Conservation (phyloP, 2,888 invertebrate genomes). For the Cataglyphis albicans region DNA sequence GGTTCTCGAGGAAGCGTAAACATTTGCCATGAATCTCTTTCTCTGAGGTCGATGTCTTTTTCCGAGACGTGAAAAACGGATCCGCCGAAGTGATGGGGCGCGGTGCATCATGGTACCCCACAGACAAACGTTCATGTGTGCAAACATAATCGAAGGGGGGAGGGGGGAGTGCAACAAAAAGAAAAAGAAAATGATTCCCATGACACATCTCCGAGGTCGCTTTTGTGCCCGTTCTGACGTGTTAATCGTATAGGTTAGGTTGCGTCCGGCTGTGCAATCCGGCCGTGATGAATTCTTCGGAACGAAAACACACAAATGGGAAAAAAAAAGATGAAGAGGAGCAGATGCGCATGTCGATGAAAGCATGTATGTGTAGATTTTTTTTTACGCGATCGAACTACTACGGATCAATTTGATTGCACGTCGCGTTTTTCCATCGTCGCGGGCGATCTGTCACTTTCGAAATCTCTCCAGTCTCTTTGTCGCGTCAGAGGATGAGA, state of each 20-base stretch:
- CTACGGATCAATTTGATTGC: conserved; percentile 6
- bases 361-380: background rate
- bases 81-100: conserved; percentile 43
- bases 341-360: conserved; percentile 64
- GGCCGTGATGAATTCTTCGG: conserved; percentile 60
- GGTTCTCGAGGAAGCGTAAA: conserved; percentile 72
- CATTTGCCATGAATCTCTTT: conserved; percentile 71
- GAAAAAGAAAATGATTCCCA: conserved; percentile 76
- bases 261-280: conserved; percentile 65
- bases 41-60: conserved; percentile 25
- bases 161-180: conserved; percentile 52
- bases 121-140: conserved; percentile 79
- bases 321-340: conserved; percentile 50
- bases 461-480: background rate
- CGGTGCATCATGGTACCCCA: conserved; percentile 75
- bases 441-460: conserved; percentile 2
- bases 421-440: background rate
- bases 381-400: conserved; percentile 16
- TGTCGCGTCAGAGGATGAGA: background rate
- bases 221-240: conserved; percentile 80
- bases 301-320: conserved; percentile 28
- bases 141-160: conserved; percentile 80
- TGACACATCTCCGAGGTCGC: conserved; percentile 75
- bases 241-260: conserved; percentile 82
- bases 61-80: conserved; percentile 43